Evolutionary conservation across 2,888 invertebrate genomes (phyloP), one percentile per base, ranked within the genome.

Genomic region (Dione vanillae): DNA sequence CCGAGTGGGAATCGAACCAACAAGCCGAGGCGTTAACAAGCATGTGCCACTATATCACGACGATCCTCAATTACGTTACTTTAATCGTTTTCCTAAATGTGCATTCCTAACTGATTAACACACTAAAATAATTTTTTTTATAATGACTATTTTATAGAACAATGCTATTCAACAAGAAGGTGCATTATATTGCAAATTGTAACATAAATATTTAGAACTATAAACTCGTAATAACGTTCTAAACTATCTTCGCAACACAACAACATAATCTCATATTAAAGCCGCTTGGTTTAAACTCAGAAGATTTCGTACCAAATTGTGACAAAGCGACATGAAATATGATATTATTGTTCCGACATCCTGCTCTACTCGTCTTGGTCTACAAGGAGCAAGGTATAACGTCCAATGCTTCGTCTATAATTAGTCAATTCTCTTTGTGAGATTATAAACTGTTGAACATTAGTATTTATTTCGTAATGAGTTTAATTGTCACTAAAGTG

Each of bases 181-280:
- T 12, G 9, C 20, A 59, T 43, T 43, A 9, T 14, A 3, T 20
- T n/a, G 12, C n/a, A 5, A 59, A 40, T 8, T 49, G 19, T 40
- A 49, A 49, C n/a, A 41, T 10, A 27, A 49, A 64, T 49, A 64
- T 49, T 62, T 49, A 37, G 8, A 8, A 64, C 49, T 37, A 64
- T 37, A 16, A 64, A 64, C 49, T 62, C 11, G 8, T 49, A 49
- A 47, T 64, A 62, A 49, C 49, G 3, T 64, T 49, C 16, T 37
- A 49, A 40, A 12, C 19, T 64, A 19, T 16, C 49, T 51, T 45
- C 19, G 27, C 62, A 87, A 89, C 86, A 87, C 89, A 90, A 90
- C 88, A 90, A 90, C n/a, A n/a, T 90, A 89, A 90, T 87, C 87
- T 83, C 75, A 83, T 80, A 85, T 86, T 88, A 86, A n/a, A 64